Evolutionary conservation across 2,113 vertebrate genomes (phyloP).

Genomic region (Meles meles): DNA sequence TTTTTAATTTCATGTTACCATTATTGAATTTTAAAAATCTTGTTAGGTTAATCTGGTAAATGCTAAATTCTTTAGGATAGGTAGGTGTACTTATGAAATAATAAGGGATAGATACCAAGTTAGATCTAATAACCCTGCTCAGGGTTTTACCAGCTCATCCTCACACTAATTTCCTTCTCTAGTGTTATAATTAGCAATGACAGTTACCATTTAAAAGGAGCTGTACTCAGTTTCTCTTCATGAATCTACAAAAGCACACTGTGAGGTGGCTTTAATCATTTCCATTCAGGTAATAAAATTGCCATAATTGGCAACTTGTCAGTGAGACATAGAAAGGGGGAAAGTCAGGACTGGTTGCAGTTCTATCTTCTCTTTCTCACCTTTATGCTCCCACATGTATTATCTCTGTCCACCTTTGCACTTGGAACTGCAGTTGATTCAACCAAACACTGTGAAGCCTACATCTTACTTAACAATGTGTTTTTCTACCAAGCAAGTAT

Average conservation of each 20-base stretch:
- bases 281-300: background rate
- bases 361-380: background rate
- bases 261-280: background rate
- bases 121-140: background rate
- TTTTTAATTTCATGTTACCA: background rate
- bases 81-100: background rate
- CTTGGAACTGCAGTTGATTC: background rate
- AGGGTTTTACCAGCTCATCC: background rate
- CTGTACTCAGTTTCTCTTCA: background rate
- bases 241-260: background rate
- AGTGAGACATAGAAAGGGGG: background rate
- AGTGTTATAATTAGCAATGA: background rate
- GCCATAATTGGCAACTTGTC: background rate
- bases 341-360: background rate
- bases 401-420: background rate
- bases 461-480: background rate
- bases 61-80: background rate
- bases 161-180: background rate
- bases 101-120: background rate
- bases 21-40: background rate
- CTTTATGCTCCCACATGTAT: background rate
- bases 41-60: background rate
- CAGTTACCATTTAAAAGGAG: background rate
- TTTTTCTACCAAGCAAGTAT: background rate
- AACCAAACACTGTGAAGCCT: background rate